Percentiles rank a stretch among this genome's conserved stretches.
Conservation (phyloP, 2,888 invertebrate species). For the Chymomyza fuscimana region DNA sequence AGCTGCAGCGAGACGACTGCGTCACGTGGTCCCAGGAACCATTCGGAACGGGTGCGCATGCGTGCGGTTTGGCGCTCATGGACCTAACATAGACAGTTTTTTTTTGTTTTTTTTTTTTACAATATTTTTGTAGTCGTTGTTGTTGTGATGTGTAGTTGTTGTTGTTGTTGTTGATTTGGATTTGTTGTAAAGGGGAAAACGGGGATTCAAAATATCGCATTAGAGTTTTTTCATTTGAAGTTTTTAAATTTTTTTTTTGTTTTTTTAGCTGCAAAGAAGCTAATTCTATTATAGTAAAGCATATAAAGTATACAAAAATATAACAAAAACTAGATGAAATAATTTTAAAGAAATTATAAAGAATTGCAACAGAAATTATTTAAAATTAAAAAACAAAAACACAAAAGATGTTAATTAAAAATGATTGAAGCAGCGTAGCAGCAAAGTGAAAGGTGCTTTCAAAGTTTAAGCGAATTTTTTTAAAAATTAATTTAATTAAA, state of each 20-base stretch:
- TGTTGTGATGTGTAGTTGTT: slow-evolving; percentile 49
- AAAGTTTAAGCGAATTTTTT: slow-evolving; percentile 10
- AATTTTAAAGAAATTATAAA: slow-evolving; percentile 25
- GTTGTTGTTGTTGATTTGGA: slow-evolving; percentile 21
- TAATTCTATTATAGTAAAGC: slow-evolving; percentile 1
- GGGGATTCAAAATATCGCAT: slow-evolving; percentile 70
- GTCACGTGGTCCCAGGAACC: slow-evolving; percentile 87
- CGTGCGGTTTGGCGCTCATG: slow-evolving; percentile 97
- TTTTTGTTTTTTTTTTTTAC: slow-evolving; percentile 26
- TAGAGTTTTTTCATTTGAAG: slow-evolving; percentile 55
- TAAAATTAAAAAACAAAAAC: slow-evolving; percentile 25
- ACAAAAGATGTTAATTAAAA: not conserved
- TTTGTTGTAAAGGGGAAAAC: slow-evolving; percentile 46
- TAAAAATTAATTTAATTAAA: not conserved
- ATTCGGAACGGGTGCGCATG: slow-evolving; percentile 97
- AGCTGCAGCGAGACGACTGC: slow-evolving; percentile 71
- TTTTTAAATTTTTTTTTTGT: slow-evolving; percentile 20
- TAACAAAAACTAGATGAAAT: slow-evolving; percentile 23
- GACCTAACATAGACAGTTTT: slow-evolving; percentile 82
- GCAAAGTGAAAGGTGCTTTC: slow-evolving; percentile 24
- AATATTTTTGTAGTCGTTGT: slow-evolving; percentile 3
- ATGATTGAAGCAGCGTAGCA: slow-evolving; percentile 13
- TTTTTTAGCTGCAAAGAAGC: slow-evolving; percentile 25
- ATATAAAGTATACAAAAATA: slow-evolving; percentile 12
- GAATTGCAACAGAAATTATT: slow-evolving; percentile 25